A percentile compares a stretch with the other conserved stretches of the same genome.
These are phyloP conservation scores for Aphis craccivora DNA, from an alignment of 1,140 invertebrate genomes.

Conservation along the genomic window DNA sequence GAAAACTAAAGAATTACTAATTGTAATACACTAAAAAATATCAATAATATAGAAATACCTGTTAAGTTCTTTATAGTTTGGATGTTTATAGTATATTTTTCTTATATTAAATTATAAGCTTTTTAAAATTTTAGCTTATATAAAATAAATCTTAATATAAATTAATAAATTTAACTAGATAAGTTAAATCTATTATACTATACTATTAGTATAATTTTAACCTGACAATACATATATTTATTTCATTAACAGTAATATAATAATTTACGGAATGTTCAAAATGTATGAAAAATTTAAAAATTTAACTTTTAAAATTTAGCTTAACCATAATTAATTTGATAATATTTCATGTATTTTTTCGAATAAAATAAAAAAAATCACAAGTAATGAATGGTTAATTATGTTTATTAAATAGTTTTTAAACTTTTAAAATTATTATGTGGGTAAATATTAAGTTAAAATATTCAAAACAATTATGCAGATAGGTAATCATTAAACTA, in stretches of 20 bases:
- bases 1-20: background rate
- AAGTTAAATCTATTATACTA: no score
- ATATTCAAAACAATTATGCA: background rate
- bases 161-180: background rate
- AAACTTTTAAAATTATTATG: background rate
- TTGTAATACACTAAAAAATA: background rate
- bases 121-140: no score
- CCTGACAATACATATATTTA: background rate
- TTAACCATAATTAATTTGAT: background rate
- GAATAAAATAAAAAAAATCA: background rate
- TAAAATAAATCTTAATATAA: no score
- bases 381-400: background rate
- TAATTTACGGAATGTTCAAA: background rate
- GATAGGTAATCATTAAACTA: background rate
- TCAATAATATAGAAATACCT: background rate
- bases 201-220: background rate
- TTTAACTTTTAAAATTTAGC: no score
- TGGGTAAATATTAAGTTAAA: background rate
- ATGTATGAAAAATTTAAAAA: background rate
- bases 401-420: background rate
- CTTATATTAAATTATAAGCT: background rate
- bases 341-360: background rate
- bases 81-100: background rate
- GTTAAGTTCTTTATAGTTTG: background rate
- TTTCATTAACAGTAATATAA: background rate